These are phyloP conservation scores for Drosophila orosa DNA, from an alignment of 1,140 invertebrate genomes.

Conservation along the genomic window DNA sequence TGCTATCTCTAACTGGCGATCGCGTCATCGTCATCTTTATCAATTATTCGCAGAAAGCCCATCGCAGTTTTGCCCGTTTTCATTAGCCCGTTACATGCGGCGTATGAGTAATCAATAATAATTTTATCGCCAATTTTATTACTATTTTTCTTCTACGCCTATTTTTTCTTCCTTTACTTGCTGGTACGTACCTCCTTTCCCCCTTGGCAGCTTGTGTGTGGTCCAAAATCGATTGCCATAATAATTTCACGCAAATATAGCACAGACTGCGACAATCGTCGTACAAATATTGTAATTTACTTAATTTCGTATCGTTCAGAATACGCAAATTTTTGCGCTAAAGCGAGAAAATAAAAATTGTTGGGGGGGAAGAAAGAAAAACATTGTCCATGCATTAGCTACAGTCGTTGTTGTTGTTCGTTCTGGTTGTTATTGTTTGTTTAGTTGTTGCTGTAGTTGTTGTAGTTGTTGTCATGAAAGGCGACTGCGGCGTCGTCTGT, in stretches of 20 bases:
- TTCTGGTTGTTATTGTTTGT: slow-evolving; percentile 26
- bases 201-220: slow-evolving; percentile 28
- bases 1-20: slow-evolving; percentile 67
- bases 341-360: slow-evolving; percentile 45
- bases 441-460: slow-evolving; percentile 18
- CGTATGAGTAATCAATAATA: slow-evolving; percentile 82
- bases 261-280: slow-evolving; percentile 57
- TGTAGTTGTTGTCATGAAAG: slow-evolving; percentile 56
- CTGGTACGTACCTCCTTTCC: slow-evolving; percentile 20
- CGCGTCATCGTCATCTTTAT: slow-evolving; percentile 74
- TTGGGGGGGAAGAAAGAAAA: slow-evolving; percentile 28
- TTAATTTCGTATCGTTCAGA: slow-evolving; percentile 75
- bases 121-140: slow-evolving; percentile 64
- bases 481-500: slow-evolving; percentile 77
- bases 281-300: slow-evolving; percentile 79
- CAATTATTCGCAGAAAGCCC: slow-evolving; percentile 64
- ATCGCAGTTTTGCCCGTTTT: slow-evolving; percentile 51
- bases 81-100: slow-evolving; percentile 59
- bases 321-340: slow-evolving; percentile 69
- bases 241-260: slow-evolving; percentile 78
- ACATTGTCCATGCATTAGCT: slow-evolving; percentile 78
- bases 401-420: slow-evolving; percentile 19
- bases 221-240: slow-evolving; percentile 77
- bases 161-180: slow-evolving; percentile 1
- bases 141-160: slow-evolving; percentile 17